Conservation (phyloP, 1,140 invertebrate genomes). For the Bombus pascuorum region DNA sequence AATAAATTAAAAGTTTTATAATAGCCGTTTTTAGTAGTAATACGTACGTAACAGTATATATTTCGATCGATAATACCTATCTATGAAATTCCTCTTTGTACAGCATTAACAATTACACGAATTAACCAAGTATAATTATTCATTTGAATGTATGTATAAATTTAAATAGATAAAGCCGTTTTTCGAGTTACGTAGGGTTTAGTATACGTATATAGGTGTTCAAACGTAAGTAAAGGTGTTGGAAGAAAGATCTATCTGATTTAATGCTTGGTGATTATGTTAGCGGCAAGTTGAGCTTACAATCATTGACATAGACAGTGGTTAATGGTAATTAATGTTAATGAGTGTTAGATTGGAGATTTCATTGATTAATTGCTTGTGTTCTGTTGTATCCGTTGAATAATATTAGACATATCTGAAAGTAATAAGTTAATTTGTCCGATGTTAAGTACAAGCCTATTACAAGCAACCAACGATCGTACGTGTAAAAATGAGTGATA, state of each 20-base stretch:
- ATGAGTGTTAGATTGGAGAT: conserved; percentile 12
- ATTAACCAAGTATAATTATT: not conserved
- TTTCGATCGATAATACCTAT: no score
- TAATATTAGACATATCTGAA: conserved; percentile 10
- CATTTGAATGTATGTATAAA: not conserved
- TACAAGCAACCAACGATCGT: no score
- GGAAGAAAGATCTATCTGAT: not conserved
- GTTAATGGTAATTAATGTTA: conserved; percentile 43
- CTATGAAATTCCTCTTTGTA: no score
- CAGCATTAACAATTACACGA: not conserved
- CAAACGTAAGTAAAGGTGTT: not conserved
- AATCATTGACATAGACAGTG: not conserved
- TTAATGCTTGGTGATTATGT: conserved; percentile 18
- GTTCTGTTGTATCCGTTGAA: not conserved
- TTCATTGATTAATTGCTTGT: conserved; percentile 36
- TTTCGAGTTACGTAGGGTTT: not conserved
- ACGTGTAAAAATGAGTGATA: not conserved
- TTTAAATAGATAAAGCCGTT: not conserved
- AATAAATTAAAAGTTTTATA: not conserved
- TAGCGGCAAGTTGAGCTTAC: not conserved
- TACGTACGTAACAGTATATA: no score
- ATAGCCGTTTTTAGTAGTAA: not conserved
- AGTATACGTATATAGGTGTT: not conserved
- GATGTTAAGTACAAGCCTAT: not conserved
- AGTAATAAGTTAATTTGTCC: conserved; percentile 42